phyloP scores from a whole-genome alignment of 2,888 invertebrate genomes.

The Heliconius hortense region DNA sequence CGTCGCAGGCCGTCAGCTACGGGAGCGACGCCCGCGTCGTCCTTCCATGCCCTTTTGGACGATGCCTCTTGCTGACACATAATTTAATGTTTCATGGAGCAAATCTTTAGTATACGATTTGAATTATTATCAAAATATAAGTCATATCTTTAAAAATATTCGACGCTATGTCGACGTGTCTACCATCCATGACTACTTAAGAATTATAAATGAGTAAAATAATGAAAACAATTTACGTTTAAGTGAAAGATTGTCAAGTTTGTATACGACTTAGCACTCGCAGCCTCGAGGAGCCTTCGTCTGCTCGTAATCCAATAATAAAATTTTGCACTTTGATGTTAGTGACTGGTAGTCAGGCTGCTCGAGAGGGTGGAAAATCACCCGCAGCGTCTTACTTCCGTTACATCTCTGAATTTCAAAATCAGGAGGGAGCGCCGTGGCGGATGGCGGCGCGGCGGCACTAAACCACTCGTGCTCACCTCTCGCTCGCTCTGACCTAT shows the following conservation, averaged over 20 bases:
- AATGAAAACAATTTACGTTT: background rate
- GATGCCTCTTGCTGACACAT: slow-evolving; percentile 51
- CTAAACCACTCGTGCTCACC: slow-evolving; percentile 58
- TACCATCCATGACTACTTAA: background rate
- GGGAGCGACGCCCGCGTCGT: slow-evolving; percentile 69
- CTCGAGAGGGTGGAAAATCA: slow-evolving; percentile 64
- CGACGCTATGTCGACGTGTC: no score
- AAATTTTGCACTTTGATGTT: slow-evolving; percentile 75
- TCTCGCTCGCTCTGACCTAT: slow-evolving; percentile 64
- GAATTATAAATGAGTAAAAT: background rate
- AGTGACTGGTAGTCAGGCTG: slow-evolving; percentile 49
- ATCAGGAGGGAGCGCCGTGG: slow-evolving; percentile 54
- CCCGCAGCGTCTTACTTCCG: slow-evolving; percentile 59
- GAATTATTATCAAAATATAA: slow-evolving; percentile 13
- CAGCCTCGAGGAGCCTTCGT: slow-evolving; percentile 43
- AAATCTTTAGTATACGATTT: slow-evolving; percentile 25
- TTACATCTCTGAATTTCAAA: slow-evolving; percentile 54
- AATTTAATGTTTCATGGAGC: slow-evolving; percentile 42
- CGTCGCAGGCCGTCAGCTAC: slow-evolving; percentile 48
- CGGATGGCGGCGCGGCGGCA: slow-evolving; percentile 65
- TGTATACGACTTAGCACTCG: slow-evolving; percentile 38
- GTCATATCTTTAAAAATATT: background rate
- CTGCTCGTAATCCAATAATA: slow-evolving; percentile 65
- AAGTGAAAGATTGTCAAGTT: slow-evolving; percentile 45
- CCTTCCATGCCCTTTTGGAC: slow-evolving; percentile 70